Conservation (phyloP, 2,113 vertebrate genomes). For the Pelodiscus sinensis region DNA sequence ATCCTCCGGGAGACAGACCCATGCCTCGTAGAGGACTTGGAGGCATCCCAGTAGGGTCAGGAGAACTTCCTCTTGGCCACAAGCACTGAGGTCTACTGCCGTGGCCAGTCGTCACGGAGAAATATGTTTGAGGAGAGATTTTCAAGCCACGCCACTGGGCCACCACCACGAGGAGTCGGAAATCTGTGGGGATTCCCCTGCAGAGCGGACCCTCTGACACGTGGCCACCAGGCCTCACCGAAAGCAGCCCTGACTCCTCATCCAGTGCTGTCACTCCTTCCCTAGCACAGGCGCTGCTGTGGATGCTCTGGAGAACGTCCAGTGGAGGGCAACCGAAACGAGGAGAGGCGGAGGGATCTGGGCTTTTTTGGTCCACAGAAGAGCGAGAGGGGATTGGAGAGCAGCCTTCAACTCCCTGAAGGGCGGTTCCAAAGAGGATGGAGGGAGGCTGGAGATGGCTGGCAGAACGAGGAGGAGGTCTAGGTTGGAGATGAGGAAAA, state of each 20-base stretch:
- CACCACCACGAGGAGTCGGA: background rate
- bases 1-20: rapidly evolving
- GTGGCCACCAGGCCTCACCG: background rate
- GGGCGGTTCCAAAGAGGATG: too few relatives aligned
- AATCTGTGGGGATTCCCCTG: background rate
- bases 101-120: rapidly evolving
- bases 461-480: too few relatives aligned
- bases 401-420: too few relatives aligned
- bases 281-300: too few relatives aligned
- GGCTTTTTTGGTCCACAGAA: too few relatives aligned
- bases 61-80: background rate
- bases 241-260: background rate
- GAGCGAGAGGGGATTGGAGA: too few relatives aligned
- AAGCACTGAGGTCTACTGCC: background rate
- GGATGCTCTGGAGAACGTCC: too few relatives aligned
- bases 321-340: too few relatives aligned
- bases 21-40: rapidly evolving
- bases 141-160: background rate
- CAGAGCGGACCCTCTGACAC: background rate
- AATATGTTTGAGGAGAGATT: background rate
- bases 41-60: background rate
- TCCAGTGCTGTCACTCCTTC: background rate
- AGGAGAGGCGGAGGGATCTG: too few relatives aligned
- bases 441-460: too few relatives aligned
- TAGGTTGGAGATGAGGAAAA: too few relatives aligned